Conservation (phyloP, 2,113 vertebrate species). For the Globicephala melas region DNA sequence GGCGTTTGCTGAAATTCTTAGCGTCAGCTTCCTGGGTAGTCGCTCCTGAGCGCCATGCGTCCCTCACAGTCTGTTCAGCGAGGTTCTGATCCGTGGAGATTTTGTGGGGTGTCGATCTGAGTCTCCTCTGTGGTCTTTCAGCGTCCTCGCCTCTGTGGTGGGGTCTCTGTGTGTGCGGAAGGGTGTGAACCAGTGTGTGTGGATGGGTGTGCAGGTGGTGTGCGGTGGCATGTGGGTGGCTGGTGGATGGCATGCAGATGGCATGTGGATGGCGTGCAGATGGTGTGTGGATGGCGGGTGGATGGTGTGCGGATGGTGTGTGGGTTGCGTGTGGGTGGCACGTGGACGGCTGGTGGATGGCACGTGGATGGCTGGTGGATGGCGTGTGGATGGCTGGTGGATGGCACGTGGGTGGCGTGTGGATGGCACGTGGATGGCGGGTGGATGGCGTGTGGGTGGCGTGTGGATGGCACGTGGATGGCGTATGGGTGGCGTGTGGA, state of each 20-base stretch:
- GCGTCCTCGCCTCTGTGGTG: too few species aligned
- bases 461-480: accelerated
- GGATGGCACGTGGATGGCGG: accelerated
- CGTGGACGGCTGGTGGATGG: accelerated
- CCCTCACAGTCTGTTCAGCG: accelerated
- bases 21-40: accelerated
- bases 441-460: accelerated
- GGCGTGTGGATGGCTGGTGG: accelerated
- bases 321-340: accelerated
- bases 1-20: accelerated
- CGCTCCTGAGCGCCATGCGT: accelerated
- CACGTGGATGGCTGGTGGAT: accelerated
- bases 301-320: accelerated
- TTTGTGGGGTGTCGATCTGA: accelerated
- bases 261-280: background rate
- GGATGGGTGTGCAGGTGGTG: accelerated
- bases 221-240: accelerated
- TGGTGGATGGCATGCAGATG: accelerated
- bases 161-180: background rate
- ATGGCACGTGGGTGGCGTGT: accelerated
- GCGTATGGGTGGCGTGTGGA: accelerated
- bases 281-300: too few species aligned
- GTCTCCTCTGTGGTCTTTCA: background rate
- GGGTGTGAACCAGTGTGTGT: background rate
- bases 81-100: accelerated